Percentiles rank a stretch among this genome's conserved stretches.
phyloP scores from a whole-genome alignment of 2,113 vertebrate species.

The Cynocephalus volans region DNA sequence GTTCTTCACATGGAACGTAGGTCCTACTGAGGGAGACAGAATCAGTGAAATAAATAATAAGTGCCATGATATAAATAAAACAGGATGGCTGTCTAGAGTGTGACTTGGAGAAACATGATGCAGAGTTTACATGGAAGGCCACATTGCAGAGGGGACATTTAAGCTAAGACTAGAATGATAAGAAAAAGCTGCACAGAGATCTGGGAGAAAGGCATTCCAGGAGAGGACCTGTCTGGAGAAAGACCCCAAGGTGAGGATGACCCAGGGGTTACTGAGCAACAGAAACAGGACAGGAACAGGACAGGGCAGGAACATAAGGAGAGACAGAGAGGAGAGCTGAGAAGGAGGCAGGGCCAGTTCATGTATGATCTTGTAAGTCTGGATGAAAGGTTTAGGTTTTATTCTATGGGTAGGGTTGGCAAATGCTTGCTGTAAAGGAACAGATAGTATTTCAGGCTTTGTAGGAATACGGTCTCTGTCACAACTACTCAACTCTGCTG shows the following conservation, averaged over 20 bases:
- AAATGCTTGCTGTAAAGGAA: background rate
- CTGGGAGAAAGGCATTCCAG: no score
- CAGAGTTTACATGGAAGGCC: background rate
- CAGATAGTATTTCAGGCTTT: background rate
- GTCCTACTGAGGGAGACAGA: background rate
- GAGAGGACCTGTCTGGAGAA: background rate
- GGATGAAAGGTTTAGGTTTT: background rate
- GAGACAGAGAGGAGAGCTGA: background rate
- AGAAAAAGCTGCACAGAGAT: background rate
- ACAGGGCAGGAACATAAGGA: background rate
- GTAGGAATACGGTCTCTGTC: no score
- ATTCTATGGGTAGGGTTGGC: background rate
- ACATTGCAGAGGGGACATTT: background rate
- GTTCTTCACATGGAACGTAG: rapidly evolving
- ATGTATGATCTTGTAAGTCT: rapidly evolving
- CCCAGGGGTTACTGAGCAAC: background rate
- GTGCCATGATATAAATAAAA: background rate
- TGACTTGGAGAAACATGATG: rapidly evolving
- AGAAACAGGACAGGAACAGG: background rate
- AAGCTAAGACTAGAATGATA: background rate
- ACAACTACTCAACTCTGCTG: no score
- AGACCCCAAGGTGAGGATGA: background rate
- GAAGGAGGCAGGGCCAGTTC: background rate
- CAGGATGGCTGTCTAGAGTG: rapidly evolving
- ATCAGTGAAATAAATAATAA: background rate